These are phyloP conservation scores for Montipora efflorescens DNA, from an alignment of 64 coral and sea anemone species.

Conservation along the genomic window DNA sequence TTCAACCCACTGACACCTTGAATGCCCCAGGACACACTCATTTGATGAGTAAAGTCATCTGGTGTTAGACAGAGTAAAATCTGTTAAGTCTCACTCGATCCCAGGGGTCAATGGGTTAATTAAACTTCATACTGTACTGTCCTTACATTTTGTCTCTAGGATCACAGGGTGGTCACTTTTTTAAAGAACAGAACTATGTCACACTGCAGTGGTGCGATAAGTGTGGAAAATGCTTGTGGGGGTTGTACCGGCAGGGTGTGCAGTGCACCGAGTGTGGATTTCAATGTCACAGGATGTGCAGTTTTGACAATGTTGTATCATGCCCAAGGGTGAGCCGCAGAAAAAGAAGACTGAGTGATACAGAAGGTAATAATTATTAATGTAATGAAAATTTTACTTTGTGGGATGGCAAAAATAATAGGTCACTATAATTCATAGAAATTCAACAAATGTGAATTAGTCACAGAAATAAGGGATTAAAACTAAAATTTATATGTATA, in stretches of 20 bases:
- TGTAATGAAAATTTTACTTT: not conserved
- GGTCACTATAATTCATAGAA: no score
- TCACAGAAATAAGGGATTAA: no score
- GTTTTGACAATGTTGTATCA: constrained; percentile 57
- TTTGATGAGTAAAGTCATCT: no score
- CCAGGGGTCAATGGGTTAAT: no score
- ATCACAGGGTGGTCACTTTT: constrained; percentile 71
- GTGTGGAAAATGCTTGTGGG: constrained; percentile 89
- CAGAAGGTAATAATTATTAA: constrained; percentile 46
- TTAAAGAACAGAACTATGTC: constrained; percentile 74
- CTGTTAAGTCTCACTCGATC: no score
- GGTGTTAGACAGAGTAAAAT: no score
- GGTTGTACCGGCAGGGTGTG: constrained; percentile 79
- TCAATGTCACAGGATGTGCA: constrained; percentile 84
- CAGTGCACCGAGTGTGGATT: constrained; percentile 85
- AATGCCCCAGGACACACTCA: no score
- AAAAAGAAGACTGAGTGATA: constrained; percentile 72
- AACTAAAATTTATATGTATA: no score
- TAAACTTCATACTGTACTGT: not conserved
- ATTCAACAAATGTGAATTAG: no score
- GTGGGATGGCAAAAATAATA: no score
- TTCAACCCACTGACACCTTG: no score
- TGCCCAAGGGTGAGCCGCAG: constrained; percentile 81
- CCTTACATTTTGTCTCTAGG: constrained; percentile 32
- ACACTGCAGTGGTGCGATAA: constrained; percentile 90